These are phyloP conservation scores for Aphyosemion australe DNA, from an alignment of 2,113 vertebrate genomes.

Conservation along the genomic window DNA sequence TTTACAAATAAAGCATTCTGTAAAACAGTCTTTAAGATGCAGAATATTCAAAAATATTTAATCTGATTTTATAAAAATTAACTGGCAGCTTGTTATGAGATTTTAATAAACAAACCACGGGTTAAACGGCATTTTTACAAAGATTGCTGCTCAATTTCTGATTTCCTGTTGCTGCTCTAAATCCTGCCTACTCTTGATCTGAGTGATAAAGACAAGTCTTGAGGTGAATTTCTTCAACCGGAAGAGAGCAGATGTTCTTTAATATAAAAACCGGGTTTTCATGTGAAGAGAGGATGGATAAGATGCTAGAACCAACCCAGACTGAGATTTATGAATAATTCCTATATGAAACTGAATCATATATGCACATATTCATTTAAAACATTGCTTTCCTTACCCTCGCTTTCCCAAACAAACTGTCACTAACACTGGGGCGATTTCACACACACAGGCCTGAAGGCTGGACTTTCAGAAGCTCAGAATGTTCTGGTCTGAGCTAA, in stretches of 20 bases:
- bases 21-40: no score
- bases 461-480: slow-evolving; percentile 14
- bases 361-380: no score
- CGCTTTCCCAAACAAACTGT: slow-evolving; percentile 3
- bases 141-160: no score
- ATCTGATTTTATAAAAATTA: no score
- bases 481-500: slow-evolving; percentile 19
- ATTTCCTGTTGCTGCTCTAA: slow-evolving; percentile 7
- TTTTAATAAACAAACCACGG: no score
- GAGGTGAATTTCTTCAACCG: slow-evolving; percentile 15
- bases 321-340: no score
- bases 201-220: slow-evolving; percentile 5
- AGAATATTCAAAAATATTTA: no score
- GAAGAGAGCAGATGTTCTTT: slow-evolving; percentile 55
- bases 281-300: slow-evolving; percentile 34
- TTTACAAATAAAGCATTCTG: no score
- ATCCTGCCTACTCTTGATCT: not conserved
- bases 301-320: not conserved
- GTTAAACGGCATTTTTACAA: no score
- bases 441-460: slow-evolving; percentile 13
- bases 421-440: slow-evolving; percentile 29
- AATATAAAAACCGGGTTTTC: slow-evolving; percentile 28
- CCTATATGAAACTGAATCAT: no score
- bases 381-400: no score
- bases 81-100: no score